phyloP scores from a whole-genome alignment of 2,113 vertebrate species.

The Daubentonia madagascariensis region DNA sequence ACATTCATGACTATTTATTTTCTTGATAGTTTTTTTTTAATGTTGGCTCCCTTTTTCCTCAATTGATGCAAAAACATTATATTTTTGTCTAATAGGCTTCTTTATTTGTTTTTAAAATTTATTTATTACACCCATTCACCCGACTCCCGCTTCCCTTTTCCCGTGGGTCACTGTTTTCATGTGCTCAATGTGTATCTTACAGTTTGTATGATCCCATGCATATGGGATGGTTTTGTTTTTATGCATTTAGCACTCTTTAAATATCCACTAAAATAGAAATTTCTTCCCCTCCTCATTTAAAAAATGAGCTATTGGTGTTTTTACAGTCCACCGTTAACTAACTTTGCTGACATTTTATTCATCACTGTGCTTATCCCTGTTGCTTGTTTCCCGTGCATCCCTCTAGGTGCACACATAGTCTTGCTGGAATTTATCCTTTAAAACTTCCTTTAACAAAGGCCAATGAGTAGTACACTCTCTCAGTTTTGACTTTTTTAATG shows the following conservation, averaged over 20 bases:
- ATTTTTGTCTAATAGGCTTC: neutral
- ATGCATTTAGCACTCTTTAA: neutral
- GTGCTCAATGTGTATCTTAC: neutral
- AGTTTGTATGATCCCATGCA: neutral
- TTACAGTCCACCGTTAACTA: no score
- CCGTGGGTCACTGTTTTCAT: neutral
- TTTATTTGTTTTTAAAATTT: neutral
- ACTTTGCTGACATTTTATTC: no score
- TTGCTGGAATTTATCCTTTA: neutral
- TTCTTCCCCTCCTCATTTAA: neutral
- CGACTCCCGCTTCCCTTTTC: no score
- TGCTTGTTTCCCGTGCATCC: neutral
- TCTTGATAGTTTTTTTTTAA: neutral
- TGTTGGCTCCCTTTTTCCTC: neutral
- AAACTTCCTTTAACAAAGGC: neutral
- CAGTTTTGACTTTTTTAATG: neutral
- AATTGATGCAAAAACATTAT: neutral
- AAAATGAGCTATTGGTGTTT: neutral
- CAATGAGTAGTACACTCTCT: neutral
- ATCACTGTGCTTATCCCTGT: no score
- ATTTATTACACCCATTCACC: no score
- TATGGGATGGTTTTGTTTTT: neutral
- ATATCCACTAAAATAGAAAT: neutral
- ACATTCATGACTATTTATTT: neutral
- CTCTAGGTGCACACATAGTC: neutral